Evolutionary conservation across 1,140 invertebrate genomes (phyloP), one percentile per base, ranked within the genome.

Genomic region (Melanaphis sacchari): DNA sequence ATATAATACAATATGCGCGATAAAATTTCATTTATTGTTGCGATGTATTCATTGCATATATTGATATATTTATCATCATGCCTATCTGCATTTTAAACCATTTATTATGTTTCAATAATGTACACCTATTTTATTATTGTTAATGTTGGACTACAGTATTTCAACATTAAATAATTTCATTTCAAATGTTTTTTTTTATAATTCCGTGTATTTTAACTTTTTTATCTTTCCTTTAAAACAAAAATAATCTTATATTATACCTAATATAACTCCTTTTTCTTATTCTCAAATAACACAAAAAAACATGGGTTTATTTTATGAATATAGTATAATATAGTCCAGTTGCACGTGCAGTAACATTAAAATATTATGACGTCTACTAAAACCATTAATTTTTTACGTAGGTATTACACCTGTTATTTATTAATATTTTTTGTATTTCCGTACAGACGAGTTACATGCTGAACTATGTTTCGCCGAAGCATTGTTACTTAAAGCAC

Each of bases 401-500:
- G 3, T 52, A 2, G n/a, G 18, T 15, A n/a, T 76, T n/a, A n/a
- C 24, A 41, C 24, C 38, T 85, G n/a, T 87, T 87, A 26, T 88
- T 88, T 49, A 88, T 88, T 46, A 88, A 49, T 31, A 49, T 88
- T 36, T 52, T 22, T 88, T 66, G n/a, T 46, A 9, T 36, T 88
- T 9, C 31, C 2, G 93, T 94, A 41, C 96, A 97, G 96, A 97
- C 95, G 98, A 99, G 96, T 97, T 98, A 38, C 99, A 99, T 96
- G 99, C 99, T 5, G 99, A 99, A 95, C 95, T 99, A 43, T 98
- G 98, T 95, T 98, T 98, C 95, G 98, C 99, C 31, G 99, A 99
- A 95, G 97, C 97, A 66, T 96, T 99, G 21, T 95, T 99, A 46
- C 95, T 99, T 40, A 97, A 98, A 94, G 98, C 99, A 4, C 96